Base-by-base conservation (phyloP, 2,797 vertebrate species). In the Eidolon dupreanum region DNA sequence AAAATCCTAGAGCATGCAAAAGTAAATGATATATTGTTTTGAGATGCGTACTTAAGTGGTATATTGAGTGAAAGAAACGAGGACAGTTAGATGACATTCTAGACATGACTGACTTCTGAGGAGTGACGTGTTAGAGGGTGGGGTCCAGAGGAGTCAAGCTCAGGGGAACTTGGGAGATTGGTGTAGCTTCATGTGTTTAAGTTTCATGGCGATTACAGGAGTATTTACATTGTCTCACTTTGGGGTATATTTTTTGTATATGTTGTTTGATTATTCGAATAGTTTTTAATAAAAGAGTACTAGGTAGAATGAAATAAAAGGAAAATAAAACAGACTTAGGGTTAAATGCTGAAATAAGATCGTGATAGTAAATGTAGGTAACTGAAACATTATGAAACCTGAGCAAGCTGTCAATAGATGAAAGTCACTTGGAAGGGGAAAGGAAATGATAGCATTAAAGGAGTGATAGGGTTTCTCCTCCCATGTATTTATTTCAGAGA, bases 1-100 rank as follows among this genome's bases (percentile, higher is more conserved):
- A 79, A 88, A 81, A 36, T 17, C 12, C 22, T 59, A 28, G 57
- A 73, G 22, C 8, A 9, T 55, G 3, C 0, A 3, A 41, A 57
- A 12, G 4, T 4, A 36, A 91, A 16, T 36, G 31, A 28, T 22
- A 33, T 31, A 13, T 15, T 68, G 9, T 51, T 59, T 15, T 11
- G 8, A 15, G 20, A 31, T 33, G 3, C 0, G 33, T 10, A 63
- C 1, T 1, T 10, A 3, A 43, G 16, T 78, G 8, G 1, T 33
- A 33, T 38, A 55, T 28, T 41, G 43, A 26, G 12, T 71, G 26
- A 86, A 75, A 94, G 24, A 20, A 74, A 70, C 4, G 13, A 81
- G 13, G 28, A 2, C 13, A 51, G 10, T n/a, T 83, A 75, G 12
- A 66, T 28, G 43, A 41, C 41, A 49, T 73, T 74, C 28, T 36